phyloP scores from a whole-genome alignment of 2,113 vertebrate species.

The Chaetura pelagica region DNA sequence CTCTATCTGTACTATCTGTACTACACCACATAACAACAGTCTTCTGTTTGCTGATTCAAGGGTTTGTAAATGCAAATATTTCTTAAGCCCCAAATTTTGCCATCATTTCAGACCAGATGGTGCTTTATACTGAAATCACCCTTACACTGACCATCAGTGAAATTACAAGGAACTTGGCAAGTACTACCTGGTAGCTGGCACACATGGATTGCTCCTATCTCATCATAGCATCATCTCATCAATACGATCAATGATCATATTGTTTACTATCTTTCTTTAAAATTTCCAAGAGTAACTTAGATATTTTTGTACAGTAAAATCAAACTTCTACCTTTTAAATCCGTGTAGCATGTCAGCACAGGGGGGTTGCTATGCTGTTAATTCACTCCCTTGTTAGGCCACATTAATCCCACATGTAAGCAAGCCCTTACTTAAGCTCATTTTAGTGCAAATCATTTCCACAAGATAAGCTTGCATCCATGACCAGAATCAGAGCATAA shows the following conservation, averaged over 20 bases:
- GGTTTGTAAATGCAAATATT: not conserved
- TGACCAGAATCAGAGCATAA: not conserved
- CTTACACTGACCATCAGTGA: not conserved
- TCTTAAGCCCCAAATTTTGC: not conserved
- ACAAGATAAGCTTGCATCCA: not conserved
- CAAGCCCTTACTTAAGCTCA: constrained; percentile 29
- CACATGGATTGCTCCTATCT: not conserved
- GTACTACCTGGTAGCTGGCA: not conserved
- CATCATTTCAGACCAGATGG: not conserved
- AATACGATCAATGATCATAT: too few species aligned
- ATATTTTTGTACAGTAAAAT: not conserved
- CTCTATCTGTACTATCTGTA: not conserved
- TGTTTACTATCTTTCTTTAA: not conserved
- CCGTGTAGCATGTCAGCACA: fast-evolving
- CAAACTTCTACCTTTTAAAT: fast-evolving
- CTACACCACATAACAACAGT: fast-evolving
- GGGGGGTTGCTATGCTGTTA: not conserved
- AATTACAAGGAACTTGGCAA: not conserved
- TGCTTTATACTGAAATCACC: not conserved
- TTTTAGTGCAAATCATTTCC: constrained; percentile 4
- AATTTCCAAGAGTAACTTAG: not conserved
- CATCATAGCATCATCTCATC: not conserved
- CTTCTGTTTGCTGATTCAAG: not conserved
- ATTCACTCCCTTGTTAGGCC: constrained; percentile 1
- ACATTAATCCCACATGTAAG: constrained; percentile 5